Evolutionary conservation across 2,113 vertebrate species (phyloP), one percentile per base, ranked within the genome.

Genomic region (Toxotes chatareus): DNA sequence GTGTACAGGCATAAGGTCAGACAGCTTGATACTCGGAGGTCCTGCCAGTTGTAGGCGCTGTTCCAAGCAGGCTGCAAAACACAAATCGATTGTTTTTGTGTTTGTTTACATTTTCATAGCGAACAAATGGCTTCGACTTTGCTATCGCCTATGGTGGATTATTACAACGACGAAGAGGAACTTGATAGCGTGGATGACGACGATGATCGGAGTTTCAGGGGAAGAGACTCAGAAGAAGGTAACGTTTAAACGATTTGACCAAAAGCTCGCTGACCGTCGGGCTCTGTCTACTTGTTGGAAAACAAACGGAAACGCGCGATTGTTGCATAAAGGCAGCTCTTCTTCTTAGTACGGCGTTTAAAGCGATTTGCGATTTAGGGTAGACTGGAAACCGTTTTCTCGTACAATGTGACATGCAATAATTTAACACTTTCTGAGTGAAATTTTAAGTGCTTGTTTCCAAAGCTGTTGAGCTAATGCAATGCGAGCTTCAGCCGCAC

Each of bases 151-250:
- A 93, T 97, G 46, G 96, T 96, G 44, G 97, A 98, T 86, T 98
- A 97, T 90, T 98, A 97, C 82, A 98, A 98, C 0, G 97, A 99
- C 40, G 97, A 98, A 80, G 97, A 98, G 78, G 97, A 98, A 47
- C 96, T 98, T 21, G 96, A 97, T 75, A 97, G 97, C 76, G 97
- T 98, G 87, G 97, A 98, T 8, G 97, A 98, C 70, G 98, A 99
- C 62, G 97, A 98, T 32, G 98, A 98, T 69, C 96, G 97, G 23
- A 98, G 98, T 90, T 97, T 96, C 78, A 96, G 97, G 61, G 97
- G 96, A 46, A 96, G 97, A 73, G 98, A 98, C 84, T 98, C 97
- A 0, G 97, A 99, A 51, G 98, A 98, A 95, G 97, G 97, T 97
- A 87, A 76, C 74, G 79, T 59, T 27, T 82, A 23, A 78, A 64